Evolutionary conservation across 2,888 invertebrate genomes (phyloP).

Genomic region (Brachypterus glaber): DNA sequence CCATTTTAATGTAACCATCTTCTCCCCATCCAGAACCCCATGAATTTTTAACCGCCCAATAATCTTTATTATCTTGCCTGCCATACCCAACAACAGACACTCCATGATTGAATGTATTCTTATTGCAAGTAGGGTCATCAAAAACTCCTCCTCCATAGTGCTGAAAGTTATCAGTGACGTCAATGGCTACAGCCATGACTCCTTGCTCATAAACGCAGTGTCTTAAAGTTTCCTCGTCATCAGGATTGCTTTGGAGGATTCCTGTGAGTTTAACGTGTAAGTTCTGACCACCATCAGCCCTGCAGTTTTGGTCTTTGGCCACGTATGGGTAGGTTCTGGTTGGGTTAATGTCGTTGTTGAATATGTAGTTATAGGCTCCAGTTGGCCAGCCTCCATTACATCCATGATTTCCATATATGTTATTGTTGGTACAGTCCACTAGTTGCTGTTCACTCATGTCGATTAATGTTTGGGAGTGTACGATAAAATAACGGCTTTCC

Average conservation of each 20-base stretch:
- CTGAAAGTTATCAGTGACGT: slow-evolving; percentile 6
- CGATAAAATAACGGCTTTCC: background rate
- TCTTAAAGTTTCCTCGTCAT: background rate
- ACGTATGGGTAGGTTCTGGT: background rate
- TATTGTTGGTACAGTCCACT: background rate
- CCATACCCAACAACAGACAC: slow-evolving; percentile 72
- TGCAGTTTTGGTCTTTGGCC: background rate
- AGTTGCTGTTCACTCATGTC: background rate
- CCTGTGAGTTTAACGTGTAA: background rate
- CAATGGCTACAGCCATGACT: background rate
- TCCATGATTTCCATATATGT: background rate
- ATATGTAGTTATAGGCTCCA: background rate
- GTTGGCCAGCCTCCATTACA: background rate
- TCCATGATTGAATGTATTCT: slow-evolving; percentile 65
- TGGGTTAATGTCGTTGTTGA: background rate
- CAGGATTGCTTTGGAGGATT: background rate
- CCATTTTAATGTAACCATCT: slow-evolving; percentile 25
- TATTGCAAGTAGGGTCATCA: slow-evolving; percentile 61
- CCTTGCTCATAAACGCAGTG: background rate
- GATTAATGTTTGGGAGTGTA: background rate
- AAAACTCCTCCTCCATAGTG: slow-evolving; percentile 66
- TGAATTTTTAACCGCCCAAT: slow-evolving; percentile 60
- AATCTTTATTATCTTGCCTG: slow-evolving; percentile 46
- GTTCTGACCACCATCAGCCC: background rate
- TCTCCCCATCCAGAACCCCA: slow-evolving; percentile 41